Evolutionary conservation across 2,888 invertebrate species (phyloP).

Genomic region (Acrobasis repandana): DNA sequence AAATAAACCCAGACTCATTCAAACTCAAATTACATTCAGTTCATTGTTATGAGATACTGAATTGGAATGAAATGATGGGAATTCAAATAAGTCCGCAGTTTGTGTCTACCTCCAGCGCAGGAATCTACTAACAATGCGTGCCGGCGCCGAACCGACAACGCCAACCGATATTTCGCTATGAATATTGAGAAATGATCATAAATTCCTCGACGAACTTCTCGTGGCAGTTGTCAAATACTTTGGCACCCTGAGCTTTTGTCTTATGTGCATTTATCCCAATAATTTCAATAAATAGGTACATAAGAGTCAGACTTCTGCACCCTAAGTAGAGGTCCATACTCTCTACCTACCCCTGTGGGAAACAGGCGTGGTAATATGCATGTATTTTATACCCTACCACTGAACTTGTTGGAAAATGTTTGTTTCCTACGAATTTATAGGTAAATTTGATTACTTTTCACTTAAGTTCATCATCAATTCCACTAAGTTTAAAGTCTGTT

Average conservation of each 20-base stretch:
- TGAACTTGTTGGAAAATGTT: too few species aligned
- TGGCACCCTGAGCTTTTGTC: conserved; percentile 42
- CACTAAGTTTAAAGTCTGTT: not conserved
- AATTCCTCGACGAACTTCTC: conserved; percentile 57
- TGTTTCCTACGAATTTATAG: not conserved
- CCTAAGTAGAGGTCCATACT: too few species aligned
- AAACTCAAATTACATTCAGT: conserved; percentile 52
- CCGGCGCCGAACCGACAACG: conserved; percentile 33
- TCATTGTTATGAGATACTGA: conserved; percentile 61
- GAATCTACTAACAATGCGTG: conserved; percentile 69
- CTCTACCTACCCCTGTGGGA: too few species aligned
- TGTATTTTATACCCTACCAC: not conserved
- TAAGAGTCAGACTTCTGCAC: not conserved
- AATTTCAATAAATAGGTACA: not conserved
- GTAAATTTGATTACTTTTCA: not conserved
- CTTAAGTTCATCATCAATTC: not conserved
- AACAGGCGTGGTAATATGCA: too few species aligned
- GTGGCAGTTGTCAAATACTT: conserved; percentile 49
- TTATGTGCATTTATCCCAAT: conserved; percentile 14
- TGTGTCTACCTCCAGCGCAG: conserved; percentile 60
- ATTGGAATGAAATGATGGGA: conserved; percentile 58
- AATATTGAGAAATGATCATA: conserved; percentile 74
- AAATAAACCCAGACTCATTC: conserved; percentile 40
- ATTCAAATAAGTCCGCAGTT: conserved; percentile 73
- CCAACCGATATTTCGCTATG: conserved; percentile 58